A percentile compares a stretch with the other conserved stretches of the same genome.
Conservation (phyloP, 2,888 invertebrate genomes). For the Chalcosyrphus nemorum region DNA sequence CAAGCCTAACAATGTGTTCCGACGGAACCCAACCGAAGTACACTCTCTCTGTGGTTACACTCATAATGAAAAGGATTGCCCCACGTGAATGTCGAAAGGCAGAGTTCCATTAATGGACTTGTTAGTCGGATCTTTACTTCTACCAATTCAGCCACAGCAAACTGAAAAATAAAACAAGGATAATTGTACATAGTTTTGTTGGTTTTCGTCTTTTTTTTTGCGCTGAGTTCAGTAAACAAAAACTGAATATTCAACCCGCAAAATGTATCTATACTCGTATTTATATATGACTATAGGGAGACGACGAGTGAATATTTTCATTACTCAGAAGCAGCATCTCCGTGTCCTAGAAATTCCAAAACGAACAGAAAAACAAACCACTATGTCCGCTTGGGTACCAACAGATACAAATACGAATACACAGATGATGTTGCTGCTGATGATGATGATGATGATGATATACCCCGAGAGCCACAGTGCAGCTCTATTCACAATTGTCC, state of each 20-base stretch:
- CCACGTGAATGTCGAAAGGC: conserved; percentile 23
- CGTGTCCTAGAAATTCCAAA: conserved; percentile 53
- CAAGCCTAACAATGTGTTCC: background rate
- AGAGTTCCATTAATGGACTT: conserved; percentile 26
- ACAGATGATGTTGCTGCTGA: too few species aligned
- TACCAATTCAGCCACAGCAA: background rate
- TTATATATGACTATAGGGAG: background rate
- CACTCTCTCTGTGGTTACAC: background rate
- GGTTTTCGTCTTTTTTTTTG: background rate
- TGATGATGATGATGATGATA: conserved; percentile 53
- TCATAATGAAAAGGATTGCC: conserved; percentile 26
- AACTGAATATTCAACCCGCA: background rate
- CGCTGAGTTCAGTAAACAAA: conserved; percentile 17
- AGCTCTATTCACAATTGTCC: conserved; percentile 64
- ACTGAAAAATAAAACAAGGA: background rate
- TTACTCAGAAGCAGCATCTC: conserved; percentile 48
- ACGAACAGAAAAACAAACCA: conserved; percentile 9
- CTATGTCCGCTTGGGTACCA: conserved; percentile 6
- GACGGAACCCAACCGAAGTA: background rate
- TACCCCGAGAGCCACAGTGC: conserved; percentile 31
- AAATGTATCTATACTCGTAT: background rate
- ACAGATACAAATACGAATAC: conserved; percentile 35
- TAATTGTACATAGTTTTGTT: conserved; percentile 25
- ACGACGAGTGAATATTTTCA: conserved; percentile 50
- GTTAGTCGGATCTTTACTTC: conserved; percentile 10